These are phyloP conservation scores for Drosophila tripunctata DNA, from an alignment of 2,888 invertebrate species.

Conservation along the genomic window DNA sequence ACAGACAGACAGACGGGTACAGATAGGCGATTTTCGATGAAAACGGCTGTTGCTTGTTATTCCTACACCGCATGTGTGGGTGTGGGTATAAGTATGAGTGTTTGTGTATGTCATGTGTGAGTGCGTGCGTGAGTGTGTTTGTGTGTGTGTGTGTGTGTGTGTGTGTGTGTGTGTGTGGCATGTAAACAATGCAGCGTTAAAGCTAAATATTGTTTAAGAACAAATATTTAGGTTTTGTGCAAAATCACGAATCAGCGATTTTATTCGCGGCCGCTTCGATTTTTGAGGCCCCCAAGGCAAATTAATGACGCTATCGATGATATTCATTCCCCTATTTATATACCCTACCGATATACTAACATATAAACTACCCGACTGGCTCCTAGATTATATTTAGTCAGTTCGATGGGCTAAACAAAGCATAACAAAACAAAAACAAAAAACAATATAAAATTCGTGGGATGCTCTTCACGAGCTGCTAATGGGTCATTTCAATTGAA, in stretches of 20 bases:
- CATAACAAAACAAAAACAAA: too few species aligned
- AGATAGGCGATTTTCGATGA: slow-evolving; percentile 24
- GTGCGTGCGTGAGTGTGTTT: slow-evolving; percentile 30
- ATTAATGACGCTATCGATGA: slow-evolving; percentile 71
- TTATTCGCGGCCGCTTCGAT: slow-evolving; percentile 28
- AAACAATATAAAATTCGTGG: slow-evolving; percentile 25
- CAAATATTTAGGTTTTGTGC: slow-evolving; percentile 77
- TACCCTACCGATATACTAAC: not conserved
- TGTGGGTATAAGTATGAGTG: not conserved
- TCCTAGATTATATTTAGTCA: slow-evolving; percentile 57
- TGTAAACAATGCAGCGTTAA: slow-evolving; percentile 77
- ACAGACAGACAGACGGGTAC: not conserved
- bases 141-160: slow-evolving; percentile 21
- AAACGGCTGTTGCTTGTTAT: slow-evolving; percentile 59
- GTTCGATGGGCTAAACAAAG: not conserved
- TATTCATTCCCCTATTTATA: slow-evolving; percentile 32
- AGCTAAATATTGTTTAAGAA: slow-evolving; percentile 79
- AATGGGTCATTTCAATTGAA: slow-evolving; percentile 78
- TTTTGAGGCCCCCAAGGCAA: slow-evolving; percentile 28
- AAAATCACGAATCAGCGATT: slow-evolving; percentile 68
- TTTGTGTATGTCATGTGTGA: not conserved
- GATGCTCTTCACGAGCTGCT: slow-evolving; percentile 77
- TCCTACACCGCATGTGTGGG: slow-evolving; percentile 32
- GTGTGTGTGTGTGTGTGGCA: slow-evolving; percentile 42
- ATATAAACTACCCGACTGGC: slow-evolving; percentile 3